Conservation (phyloP, 2,888 invertebrate species). For the Chloroclystis v-ata region DNA sequence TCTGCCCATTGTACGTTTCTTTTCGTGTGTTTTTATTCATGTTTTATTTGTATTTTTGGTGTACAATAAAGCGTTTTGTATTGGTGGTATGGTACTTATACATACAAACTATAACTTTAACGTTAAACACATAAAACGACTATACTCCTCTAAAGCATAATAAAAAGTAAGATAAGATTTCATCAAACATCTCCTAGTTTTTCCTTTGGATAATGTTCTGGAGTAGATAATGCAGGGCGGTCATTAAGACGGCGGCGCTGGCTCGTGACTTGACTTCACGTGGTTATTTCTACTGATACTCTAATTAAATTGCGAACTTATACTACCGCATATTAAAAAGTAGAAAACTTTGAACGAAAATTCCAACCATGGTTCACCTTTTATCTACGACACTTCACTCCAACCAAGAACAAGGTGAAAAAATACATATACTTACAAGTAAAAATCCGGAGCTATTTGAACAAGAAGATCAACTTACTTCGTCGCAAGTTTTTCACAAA, state of each 20-base stretch:
- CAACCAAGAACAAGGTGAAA: conserved; percentile 7
- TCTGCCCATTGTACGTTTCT: no score
- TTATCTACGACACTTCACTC: conserved; percentile 12
- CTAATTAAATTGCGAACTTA: conserved; percentile 60
- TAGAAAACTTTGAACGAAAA: conserved; percentile 52
- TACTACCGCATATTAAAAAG: conserved; percentile 48
- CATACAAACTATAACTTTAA: no score
- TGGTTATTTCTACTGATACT: conserved; percentile 47
- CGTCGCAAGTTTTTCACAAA: background rate
- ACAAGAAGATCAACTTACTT: conserved; percentile 1
- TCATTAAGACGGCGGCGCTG: conserved; percentile 36
- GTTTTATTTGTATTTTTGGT: no score
- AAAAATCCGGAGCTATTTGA: background rate
- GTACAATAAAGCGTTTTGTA: no score
- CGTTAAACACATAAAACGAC: no score
- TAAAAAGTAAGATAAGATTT: no score
- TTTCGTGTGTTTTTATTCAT: no score
- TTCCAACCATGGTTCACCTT: conserved; percentile 28
- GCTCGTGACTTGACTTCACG: conserved; percentile 45
- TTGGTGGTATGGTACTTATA: no score
- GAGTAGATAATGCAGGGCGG: conserved; percentile 39
- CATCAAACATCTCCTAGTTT: background rate
- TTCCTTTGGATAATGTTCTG: conserved; percentile 31
- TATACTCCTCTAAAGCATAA: no score
- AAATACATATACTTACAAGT: conserved; percentile 1